Evolutionary conservation across 1,140 invertebrate genomes (phyloP).

Genomic region (Musca domestica): DNA sequence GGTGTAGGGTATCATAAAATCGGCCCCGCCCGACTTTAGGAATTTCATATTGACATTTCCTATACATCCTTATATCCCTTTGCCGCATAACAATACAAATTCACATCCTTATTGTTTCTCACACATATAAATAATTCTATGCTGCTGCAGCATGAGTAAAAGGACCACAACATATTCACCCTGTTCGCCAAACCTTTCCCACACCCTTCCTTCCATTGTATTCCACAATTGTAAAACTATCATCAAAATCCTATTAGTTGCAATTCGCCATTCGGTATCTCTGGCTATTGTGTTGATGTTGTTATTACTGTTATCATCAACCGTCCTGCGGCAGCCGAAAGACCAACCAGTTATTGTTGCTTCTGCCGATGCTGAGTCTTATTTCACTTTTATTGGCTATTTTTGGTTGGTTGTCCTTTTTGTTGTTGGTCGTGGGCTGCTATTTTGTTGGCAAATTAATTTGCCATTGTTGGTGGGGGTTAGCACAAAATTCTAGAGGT

Average conservation of each 20-base stretch:
- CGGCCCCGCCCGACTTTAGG: no score
- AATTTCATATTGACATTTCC: no score
- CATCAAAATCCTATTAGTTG: constrained; percentile 24
- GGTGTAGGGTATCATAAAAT: no score
- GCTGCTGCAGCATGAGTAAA: no score
- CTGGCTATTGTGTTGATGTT: neutral
- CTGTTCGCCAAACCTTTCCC: no score
- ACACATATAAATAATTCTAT: no score
- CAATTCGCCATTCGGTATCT: constrained; percentile 5
- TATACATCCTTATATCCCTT: no score
- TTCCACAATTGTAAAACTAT: constrained; percentile 6
- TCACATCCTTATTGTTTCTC: no score
- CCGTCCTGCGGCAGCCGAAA: neutral
- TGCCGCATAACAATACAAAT: no score
- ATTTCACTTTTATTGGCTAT: neutral
- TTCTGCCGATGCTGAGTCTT: neutral
- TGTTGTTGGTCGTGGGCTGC: neutral
- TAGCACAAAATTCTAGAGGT: no score
- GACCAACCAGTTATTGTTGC: neutral
- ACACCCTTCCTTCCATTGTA: neutral
- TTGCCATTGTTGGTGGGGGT: neutral
- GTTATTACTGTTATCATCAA: neutral
- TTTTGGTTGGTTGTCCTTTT: neutral
- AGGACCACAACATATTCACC: no score
- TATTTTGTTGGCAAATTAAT: constrained; percentile 8